Evolutionary conservation across 2,888 invertebrate species (phyloP), one percentile per base, ranked within the genome.

Genomic region (Brenthis hecate): DNA sequence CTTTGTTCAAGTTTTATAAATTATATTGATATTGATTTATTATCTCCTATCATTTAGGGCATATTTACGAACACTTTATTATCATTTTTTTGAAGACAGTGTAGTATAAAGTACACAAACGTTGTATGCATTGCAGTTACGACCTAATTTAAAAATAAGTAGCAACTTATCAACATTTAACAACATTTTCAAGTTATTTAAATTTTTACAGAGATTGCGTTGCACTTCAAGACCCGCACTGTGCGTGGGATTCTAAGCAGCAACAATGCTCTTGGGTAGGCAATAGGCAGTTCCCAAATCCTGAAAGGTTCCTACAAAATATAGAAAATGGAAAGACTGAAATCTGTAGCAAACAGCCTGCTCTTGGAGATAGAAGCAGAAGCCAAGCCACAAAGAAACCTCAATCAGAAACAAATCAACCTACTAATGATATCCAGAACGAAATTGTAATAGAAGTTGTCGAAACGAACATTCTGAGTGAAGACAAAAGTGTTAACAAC

Each of bases 151-250:
- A 43, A 43, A 43, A 43, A 43, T 43, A 43, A 11, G 11, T 11
- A 43, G 11, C 8, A 8, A 43, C 36, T 0, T 8, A 11, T 43
- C 36, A 5, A 36, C 36, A 43, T 1, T 43, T 28, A 28, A 28
- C 36, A 43, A 43, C 8, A 43, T 43, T 43, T 8, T 43, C 32
- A n/a, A 57, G 62, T 43, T 13, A 61, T 67, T 28, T 80, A 84
- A 72, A 54, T 81, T 84, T 87, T 88, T 96, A 92, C 91, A 95
- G 96, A 74, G 95, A 96, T 77, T 99, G 99, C 87, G 95, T 99
- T 4, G 95, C 95, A 48, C 93, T 99, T 70, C 98, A 98, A 92
- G 99, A 99, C 92, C 99, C 99, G 0, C 98, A 99, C 85, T 99
- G 99, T 88, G 98, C 98, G 23, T 99, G 99, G 99, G 97, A 98